Conservation (phyloP, 2,113 vertebrate species). For the Clarias gariepinus region DNA sequence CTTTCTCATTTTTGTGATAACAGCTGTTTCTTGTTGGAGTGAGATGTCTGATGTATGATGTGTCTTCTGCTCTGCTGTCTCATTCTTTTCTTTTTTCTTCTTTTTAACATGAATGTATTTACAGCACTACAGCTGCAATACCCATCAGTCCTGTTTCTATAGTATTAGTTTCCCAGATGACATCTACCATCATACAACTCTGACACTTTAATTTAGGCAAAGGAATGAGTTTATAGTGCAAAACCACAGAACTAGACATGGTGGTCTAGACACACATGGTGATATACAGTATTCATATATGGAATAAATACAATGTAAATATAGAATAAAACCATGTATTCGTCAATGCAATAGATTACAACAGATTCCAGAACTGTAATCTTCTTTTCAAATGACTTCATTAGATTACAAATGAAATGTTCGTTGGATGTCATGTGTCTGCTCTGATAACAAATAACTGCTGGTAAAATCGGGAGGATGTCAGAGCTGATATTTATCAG, state of each 20-base stretch:
- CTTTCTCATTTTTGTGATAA: background rate
- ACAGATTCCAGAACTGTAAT: background rate
- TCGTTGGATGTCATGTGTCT: background rate
- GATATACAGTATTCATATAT: background rate
- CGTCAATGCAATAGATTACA: background rate
- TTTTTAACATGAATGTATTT: background rate
- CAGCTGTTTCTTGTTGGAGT: background rate
- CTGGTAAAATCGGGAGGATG: background rate
- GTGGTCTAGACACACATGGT: background rate
- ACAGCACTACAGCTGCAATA: background rate
- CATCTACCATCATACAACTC: background rate
- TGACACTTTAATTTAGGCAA: background rate
- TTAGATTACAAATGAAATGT: background rate
- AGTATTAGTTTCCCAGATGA: background rate
- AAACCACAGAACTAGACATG: no score
- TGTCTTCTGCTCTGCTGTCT: background rate
- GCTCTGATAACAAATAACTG: background rate
- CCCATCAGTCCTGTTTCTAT: background rate
- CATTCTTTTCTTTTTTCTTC: background rate
- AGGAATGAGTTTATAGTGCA: background rate
- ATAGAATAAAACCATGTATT: background rate
- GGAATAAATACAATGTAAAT: background rate
- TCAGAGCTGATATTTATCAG: background rate
- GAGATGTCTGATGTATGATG: slow-evolving; percentile 2
- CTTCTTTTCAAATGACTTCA: background rate